phyloP scores from a whole-genome alignment of 2,113 vertebrate genomes.

The Myxocyprinus asiaticus region DNA sequence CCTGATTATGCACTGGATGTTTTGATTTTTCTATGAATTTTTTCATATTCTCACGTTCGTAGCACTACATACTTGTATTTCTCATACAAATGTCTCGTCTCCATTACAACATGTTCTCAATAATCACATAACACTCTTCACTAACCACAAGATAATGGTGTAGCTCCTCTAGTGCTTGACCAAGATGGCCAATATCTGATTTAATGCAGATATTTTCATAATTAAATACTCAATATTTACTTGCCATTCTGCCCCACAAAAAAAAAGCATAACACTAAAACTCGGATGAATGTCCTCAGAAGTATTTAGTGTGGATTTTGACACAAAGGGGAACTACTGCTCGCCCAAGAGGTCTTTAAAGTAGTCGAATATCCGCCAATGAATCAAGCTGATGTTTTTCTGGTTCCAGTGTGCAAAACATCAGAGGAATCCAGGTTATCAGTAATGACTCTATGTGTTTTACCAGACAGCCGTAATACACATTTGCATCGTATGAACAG shows the following conservation, averaged over 20 bases:
- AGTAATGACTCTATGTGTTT: neutral
- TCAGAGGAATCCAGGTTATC: conserved; percentile 25
- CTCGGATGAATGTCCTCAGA: too few relatives aligned
- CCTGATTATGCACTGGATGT: conserved; percentile 12
- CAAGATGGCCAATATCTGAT: too few relatives aligned
- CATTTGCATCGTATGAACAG: conserved; percentile 32
- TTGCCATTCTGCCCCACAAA: too few relatives aligned
- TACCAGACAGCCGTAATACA: conserved; percentile 37
- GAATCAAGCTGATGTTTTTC: neutral
- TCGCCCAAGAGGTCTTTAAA: too few relatives aligned
- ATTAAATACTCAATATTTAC: too few relatives aligned
- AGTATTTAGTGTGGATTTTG: too few relatives aligned
- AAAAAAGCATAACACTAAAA: too few relatives aligned
- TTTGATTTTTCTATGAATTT: conserved; percentile 10
- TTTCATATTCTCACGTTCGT: neutral
- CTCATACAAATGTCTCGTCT: neutral
- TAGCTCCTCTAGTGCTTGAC: too few relatives aligned
- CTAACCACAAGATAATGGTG: neutral
- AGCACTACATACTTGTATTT: neutral
- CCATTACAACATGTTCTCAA: neutral
- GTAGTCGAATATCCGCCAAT: too few relatives aligned
- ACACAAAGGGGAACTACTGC: too few relatives aligned
- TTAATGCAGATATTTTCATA: too few relatives aligned
- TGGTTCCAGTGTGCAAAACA: neutral
- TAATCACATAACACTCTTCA: neutral